A percentile compares a stretch with the other conserved stretches of the same genome.
phyloP scores from a whole-genome alignment of 2,888 invertebrate genomes.

The Synergus laeviventris region DNA sequence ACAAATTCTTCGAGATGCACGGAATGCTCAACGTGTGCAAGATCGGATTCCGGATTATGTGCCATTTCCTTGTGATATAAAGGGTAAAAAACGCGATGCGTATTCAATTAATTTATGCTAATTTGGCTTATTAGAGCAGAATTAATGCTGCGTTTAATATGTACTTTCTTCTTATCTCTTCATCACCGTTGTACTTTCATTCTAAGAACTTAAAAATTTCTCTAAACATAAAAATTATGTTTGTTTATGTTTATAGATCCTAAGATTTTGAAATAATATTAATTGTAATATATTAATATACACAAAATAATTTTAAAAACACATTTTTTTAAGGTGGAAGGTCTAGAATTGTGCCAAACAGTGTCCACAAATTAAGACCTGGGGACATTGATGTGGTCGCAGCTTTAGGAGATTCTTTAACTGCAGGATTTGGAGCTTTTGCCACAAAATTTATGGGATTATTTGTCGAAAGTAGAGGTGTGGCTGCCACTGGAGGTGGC shows the following conservation, averaged over 20 bases:
- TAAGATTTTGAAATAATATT: not conserved
- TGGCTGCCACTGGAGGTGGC: conserved; percentile 77
- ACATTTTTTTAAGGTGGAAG: conserved; percentile 56
- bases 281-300: not conserved
- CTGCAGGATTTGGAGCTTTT: conserved; percentile 79
- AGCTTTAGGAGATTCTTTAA: conserved; percentile 81
- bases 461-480: conserved; percentile 68
- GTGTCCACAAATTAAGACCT: conserved; percentile 79
- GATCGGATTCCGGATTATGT: conserved; percentile 48
- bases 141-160: not conserved
- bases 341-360: conserved; percentile 74
- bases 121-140: not conserved
- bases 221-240: not conserved
- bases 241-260: not conserved
- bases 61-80: conserved; percentile 67
- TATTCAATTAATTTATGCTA: not conserved
- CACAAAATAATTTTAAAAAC: not conserved
- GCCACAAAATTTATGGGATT: conserved; percentile 76
- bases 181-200: not conserved
- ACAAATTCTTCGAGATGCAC: conserved; percentile 48
- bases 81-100: conserved; percentile 58
- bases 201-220: not conserved
- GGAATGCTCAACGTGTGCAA: conserved; percentile 54
- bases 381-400: conserved; percentile 81
- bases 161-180: not conserved